Base-by-base conservation (phyloP, 2,113 vertebrate genomes). In the Ammodytes dubius region DNA sequence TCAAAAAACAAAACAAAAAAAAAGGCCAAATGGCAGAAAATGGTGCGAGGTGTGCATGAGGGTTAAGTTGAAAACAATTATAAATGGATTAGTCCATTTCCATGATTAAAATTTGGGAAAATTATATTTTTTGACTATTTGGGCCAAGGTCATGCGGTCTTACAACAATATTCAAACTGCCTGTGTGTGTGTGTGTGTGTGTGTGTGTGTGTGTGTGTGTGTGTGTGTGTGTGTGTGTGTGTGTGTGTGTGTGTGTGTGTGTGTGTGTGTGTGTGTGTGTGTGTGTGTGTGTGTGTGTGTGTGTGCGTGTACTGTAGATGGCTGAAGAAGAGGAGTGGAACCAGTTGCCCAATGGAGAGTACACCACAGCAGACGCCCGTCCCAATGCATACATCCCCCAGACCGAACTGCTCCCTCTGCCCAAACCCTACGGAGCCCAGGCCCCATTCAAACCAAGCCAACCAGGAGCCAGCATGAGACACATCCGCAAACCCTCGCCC, bases 401-500 rank as follows among this genome's bases (percentile, higher is more conserved):
- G 5, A 90, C 88, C 0, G 90, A 81, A 58, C 27, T 27, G 0
- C 95, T 97, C 35, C 96, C 95, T 0, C n/a, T 97, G 69, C 96
- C 96, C 0, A 95, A 86, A 84, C 97, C 97, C 0, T 97, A 96
- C 0, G 94, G 98, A 0, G 92, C 94, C 11, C 78, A 91, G 79
- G 91, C 96, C 84, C 97, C 97, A 2, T 97, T 97, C 90, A 97
- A 96, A 56, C 96, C 96, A 7, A 88, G 77, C 0, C 93, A 96
- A 46, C 92, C 93, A 0, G 93, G 96, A 5, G 87, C 93, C 43
- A 96, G 94, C 52, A 95, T 94, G 68, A 95, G 97, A 66, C 96
- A 97, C 75, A 93, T 96, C 76, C 95, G 95, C 87, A 98, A 97
- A 79, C 95, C 97, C 3, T 45, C 69, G 0, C 35, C 70, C 47